Conservation (phyloP, 92 coral and sea anemone species). For the Porites evermanni region DNA sequence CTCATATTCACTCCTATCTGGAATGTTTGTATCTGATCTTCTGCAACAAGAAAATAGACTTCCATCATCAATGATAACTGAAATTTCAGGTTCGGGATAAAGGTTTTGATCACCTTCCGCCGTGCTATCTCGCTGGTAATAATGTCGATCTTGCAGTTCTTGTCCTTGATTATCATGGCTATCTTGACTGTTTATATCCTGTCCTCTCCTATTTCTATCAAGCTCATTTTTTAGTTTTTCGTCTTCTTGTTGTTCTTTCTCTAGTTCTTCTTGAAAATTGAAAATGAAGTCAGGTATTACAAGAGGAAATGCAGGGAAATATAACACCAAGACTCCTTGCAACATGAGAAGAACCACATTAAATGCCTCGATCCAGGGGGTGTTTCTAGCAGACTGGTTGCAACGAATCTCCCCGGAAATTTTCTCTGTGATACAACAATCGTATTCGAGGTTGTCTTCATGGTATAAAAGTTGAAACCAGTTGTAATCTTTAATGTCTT, state of each 20-base stretch:
- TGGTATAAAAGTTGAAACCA: neutral
- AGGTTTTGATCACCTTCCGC: no score
- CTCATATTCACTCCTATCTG: neutral
- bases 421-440: neutral
- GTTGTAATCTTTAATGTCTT: neutral
- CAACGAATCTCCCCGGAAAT: neutral
- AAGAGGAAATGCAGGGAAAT: conserved; percentile 2
- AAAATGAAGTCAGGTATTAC: neutral
- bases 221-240: neutral
- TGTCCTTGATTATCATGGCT: neutral
- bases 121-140: no score
- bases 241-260: neutral
- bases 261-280: conserved; percentile 5
- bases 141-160: no score
- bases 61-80: neutral
- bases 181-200: neutral
- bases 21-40: no score
- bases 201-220: neutral
- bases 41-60: neutral
- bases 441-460: neutral
- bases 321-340: neutral
- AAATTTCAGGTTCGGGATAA: neutral
- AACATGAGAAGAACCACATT: neutral
- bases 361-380: neutral
- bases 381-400: neutral